Evolutionary conservation across 2,888 invertebrate genomes (phyloP).

Genomic region (Andricus curvator): DNA sequence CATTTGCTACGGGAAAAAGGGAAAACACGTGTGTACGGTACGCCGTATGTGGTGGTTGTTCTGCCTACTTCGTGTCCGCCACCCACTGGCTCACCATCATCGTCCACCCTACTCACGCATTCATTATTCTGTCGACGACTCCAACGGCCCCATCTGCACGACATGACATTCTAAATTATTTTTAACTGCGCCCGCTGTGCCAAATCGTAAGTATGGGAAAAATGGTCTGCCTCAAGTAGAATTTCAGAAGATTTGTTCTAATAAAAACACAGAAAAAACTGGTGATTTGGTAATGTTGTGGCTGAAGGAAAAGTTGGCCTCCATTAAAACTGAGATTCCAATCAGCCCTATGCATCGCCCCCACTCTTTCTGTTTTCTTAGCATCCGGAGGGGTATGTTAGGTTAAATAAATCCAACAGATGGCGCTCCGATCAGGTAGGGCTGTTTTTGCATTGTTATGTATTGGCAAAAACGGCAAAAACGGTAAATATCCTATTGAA

Average conservation of each 20-base stretch:
- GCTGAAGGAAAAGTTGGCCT: no score
- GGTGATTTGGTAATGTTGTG: no score
- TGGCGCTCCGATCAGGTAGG: no score
- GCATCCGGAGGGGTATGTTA: no score
- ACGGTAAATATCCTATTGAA: no score
- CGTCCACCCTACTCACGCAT: conserved; percentile 15
- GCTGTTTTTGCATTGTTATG: no score
- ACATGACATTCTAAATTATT: conserved; percentile 34
- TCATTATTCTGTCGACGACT: conserved; percentile 29
- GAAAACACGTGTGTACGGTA: conserved; percentile 36
- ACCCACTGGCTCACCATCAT: conserved; percentile 14
- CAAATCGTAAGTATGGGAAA: neutral
- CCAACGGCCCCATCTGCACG: conserved; percentile 18
- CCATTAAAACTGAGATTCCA: no score
- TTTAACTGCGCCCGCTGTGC: conserved; percentile 20
- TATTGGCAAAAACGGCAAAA: no score
- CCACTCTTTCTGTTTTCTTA: no score
- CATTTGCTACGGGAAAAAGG: conserved; percentile 51
- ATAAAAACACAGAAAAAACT: no score
- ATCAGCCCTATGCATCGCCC: no score
- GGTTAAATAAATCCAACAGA: no score
- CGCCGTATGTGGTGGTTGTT: conserved; percentile 31
- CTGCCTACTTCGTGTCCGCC: conserved; percentile 42
- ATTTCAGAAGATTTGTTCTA: neutral
- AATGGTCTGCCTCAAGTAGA: neutral